A percentile compares a stretch with the other conserved stretches of the same genome.
Conservation (phyloP, 2,113 vertebrate genomes). For the Neoarius graeffei region DNA sequence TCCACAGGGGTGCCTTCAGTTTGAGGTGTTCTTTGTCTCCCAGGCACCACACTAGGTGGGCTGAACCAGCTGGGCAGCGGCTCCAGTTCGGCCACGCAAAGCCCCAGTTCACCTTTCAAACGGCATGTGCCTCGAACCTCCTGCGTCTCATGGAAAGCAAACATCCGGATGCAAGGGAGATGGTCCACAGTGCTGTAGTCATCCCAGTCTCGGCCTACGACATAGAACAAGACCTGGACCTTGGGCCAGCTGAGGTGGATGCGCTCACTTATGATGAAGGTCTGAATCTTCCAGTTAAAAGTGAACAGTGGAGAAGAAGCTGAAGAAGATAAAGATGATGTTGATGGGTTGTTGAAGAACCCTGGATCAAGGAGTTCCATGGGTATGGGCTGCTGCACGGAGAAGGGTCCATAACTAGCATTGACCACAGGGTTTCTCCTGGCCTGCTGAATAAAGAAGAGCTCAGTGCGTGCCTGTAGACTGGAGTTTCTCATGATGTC, state of each 20-base stretch:
- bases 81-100: conserved; percentile 88
- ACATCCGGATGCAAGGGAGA: conserved; percentile 87
- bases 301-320: conserved; percentile 67
- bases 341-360: conserved; percentile 62
- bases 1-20: conserved; percentile 84
- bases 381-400: conserved; percentile 79
- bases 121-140: conserved; percentile 85
- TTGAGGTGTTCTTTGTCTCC: conserved; percentile 72
- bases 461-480: conserved; percentile 82
- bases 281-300: conserved; percentile 85
- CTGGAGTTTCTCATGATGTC: conserved; percentile 88
- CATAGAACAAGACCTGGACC: conserved; percentile 88
- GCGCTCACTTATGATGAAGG: conserved; percentile 80
- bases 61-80: conserved; percentile 85
- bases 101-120: conserved; percentile 80
- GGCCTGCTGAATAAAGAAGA: conserved; percentile 86
- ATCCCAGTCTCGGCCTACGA: conserved; percentile 89
- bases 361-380: conserved; percentile 77
- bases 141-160: conserved; percentile 89
- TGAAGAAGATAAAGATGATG: conserved; percentile 54
- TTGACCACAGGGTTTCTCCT: conserved; percentile 78
- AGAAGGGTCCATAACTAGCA: conserved; percentile 87
- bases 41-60: conserved; percentile 70
- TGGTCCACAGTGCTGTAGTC: conserved; percentile 73
- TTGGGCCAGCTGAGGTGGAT: conserved; percentile 82